Base-by-base conservation (phyloP, 1,140 invertebrate genomes). In the Alviniconcha marisindica region DNA sequence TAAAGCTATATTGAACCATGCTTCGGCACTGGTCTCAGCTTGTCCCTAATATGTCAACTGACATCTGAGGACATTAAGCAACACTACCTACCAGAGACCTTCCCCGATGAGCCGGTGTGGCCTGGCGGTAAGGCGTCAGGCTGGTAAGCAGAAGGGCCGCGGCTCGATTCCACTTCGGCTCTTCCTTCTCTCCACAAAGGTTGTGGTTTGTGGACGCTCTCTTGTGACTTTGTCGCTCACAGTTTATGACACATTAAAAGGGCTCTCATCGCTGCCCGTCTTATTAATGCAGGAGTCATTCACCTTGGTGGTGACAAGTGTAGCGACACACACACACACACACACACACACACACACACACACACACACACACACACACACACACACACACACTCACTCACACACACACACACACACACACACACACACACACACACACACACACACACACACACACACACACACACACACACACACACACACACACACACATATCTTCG, bases 301-400 rank as follows among this genome's bases (percentile, higher is more conserved):
- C 3, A 15, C 54, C 54, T 56, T n/a, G 18, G 21, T 10, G 7
- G 7, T 10, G 18, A 51, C 7, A 51, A 51, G 18, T 51, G 48
- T 51, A 7, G 48, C 48, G 18, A 18, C 48, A 51, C 48, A 60
- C 54, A 60, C 54, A 2, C 54, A 60, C 54, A 60, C 54, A 60
- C 54, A 60, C 54, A 60, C 54, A 66, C 63, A 31, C n/a, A 31
- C 63, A 66, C 63, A 66, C 63, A 66, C 63, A 66, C n/a, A 66
- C 63, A 66, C n/a, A 33, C 63, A 66, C 63, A 31, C 63, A 66
- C 63, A 66, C n/a, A 66, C n/a, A 33, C 31, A 66, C 63, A 66
- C 63, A 66, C 63, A 66, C 63, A 66, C 63, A 33, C n/a, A 33
- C n/a, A 33, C n/a, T 14, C n/a, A 66, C 28, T 7, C 28, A 66